These are phyloP conservation scores for Pinctada fucata DNA, from an alignment of 2,888 invertebrate species.

Conservation along the genomic window DNA sequence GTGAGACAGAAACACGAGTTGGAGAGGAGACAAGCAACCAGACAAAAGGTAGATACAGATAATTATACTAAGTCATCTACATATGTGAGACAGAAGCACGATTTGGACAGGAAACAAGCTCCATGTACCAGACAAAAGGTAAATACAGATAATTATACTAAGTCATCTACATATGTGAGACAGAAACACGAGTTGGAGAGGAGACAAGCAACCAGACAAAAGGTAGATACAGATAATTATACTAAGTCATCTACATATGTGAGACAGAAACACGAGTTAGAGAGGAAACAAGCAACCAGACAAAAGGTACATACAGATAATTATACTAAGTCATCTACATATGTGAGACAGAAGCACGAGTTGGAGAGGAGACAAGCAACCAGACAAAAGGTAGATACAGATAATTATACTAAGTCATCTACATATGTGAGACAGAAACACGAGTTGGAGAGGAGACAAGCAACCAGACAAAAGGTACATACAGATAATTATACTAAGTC, in stretches of 20 bases:
- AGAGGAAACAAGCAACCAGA: no score
- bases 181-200: slow-evolving; percentile 67
- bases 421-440: no score
- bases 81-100: slow-evolving; percentile 61
- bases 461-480: no score
- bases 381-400: slow-evolving; percentile 53
- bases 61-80: neutral
- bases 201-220: slow-evolving; percentile 61
- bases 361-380: slow-evolving; percentile 63
- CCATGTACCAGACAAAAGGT: slow-evolving; percentile 63
- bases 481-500: no score
- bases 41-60: no score
- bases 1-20: no score
- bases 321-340: neutral
- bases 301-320: no score
- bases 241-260: no score
- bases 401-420: no score
- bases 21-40: no score
- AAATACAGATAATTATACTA: neutral
- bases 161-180: slow-evolving; percentile 32
- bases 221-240: slow-evolving; percentile 42
- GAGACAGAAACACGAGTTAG: no score
- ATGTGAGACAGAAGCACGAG: slow-evolving; percentile 63
- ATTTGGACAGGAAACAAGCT: slow-evolving; percentile 61
- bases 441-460: no score